Conservation (phyloP, 2,113 vertebrate genomes). For the crab-eating macaque (Macaca fascicularis) region T2T-MFA8v1.1 NC_088381.1:24129501-24130000, state of each 20-base stretch:
- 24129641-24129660: background rate
- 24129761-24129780: background rate
- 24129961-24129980: background rate
- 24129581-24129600: background rate
- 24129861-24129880: background rate
- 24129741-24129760: background rate
- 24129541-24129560: background rate
- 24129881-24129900: background rate
- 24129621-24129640: background rate
- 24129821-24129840: background rate
- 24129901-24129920: background rate
- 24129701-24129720: background rate
- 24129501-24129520: background rate
- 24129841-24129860: background rate
- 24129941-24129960: background rate
- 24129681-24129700: background rate
- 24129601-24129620: background rate
- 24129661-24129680: background rate
- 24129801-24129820: background rate
- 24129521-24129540: background rate
- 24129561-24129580: background rate
- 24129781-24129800: background rate
- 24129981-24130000: background rate
- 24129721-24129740: background rate
- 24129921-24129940: background rate